Evolutionary conservation across 2,888 invertebrate genomes (phyloP).

Genomic region (Tuta absoluta): DNA sequence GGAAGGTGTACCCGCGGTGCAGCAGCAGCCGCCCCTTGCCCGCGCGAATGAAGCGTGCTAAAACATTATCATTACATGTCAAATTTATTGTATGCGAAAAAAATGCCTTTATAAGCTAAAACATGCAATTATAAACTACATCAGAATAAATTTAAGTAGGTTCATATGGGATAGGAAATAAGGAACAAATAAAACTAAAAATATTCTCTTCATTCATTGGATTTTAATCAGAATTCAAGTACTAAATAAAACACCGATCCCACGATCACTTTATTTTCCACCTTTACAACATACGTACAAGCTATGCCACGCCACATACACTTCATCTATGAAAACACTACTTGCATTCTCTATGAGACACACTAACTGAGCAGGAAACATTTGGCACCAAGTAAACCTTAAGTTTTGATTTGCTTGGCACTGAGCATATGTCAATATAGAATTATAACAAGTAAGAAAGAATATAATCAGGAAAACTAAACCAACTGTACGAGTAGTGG

Average conservation of each 20-base stretch:
- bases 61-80: slow-evolving; percentile 13
- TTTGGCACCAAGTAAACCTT: slow-evolving; percentile 30
- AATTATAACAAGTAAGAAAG: too few species aligned
- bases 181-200: background rate
- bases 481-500: too few species aligned
- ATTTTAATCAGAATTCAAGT: background rate
- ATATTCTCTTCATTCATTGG: background rate
- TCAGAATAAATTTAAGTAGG: background rate
- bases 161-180: too few species aligned
- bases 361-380: slow-evolving; percentile 19
- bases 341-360: slow-evolving; percentile 22
- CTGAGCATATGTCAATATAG: slow-evolving; percentile 8
- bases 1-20: slow-evolving; percentile 76
- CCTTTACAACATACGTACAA: slow-evolving; percentile 33
- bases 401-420: slow-evolving; percentile 16
- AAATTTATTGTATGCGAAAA: background rate
- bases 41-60: slow-evolving; percentile 76
- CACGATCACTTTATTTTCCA: slow-evolving; percentile 33
- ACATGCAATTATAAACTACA: slow-evolving; percentile 3
- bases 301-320: slow-evolving; percentile 14
- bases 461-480: too few species aligned
- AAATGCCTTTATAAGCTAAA: background rate
- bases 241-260: slow-evolving; percentile 19
- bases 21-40: slow-evolving; percentile 73
- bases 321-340: background rate